Percentiles rank a stretch among this genome's conserved stretches.
Evolutionary conservation across 2,888 invertebrate species (phyloP).

Genomic region (Lasius platythorax): DNA sequence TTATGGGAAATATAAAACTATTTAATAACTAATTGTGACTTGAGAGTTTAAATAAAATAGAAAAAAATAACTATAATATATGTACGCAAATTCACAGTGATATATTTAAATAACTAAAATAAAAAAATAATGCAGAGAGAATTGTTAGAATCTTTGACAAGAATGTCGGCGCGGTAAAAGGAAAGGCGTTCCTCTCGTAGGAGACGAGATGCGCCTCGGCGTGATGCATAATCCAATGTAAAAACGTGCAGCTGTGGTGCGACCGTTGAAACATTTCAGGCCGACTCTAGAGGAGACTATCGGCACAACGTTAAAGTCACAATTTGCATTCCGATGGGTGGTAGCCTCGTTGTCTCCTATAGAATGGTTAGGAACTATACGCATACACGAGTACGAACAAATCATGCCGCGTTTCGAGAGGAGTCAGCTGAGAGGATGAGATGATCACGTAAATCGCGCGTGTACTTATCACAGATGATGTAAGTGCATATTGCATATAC

Average conservation of each 20-base stretch:
- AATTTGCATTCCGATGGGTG: constrained; percentile 74
- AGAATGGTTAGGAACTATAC: constrained; percentile 60
- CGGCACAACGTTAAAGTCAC: constrained; percentile 56
- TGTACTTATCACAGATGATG: constrained; percentile 30
- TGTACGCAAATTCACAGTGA: neutral
- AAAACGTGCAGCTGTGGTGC: constrained; percentile 41
- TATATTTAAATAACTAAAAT: neutral
- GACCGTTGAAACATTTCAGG: constrained; percentile 62
- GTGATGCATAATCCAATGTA: constrained; percentile 51
- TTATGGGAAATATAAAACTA: neutral
- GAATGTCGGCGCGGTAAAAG: constrained; percentile 47
- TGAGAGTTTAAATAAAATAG: neutral
- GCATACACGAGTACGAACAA: constrained; percentile 60
- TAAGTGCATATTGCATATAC: constrained; percentile 12
- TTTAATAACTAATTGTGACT: neutral
- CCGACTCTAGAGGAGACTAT: constrained; percentile 41
- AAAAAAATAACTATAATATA: neutral
- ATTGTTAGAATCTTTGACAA: constrained; percentile 34
- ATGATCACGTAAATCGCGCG: constrained; percentile 61
- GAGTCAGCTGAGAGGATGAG: constrained; percentile 68
- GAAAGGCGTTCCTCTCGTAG: constrained; percentile 52
- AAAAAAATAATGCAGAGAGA: neutral
- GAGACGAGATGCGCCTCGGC: constrained; percentile 50
- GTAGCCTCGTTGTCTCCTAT: constrained; percentile 56
- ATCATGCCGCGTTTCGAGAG: constrained; percentile 58